Conservation (phyloP, 2,888 invertebrate genomes). For the Pammene aurita region DNA sequence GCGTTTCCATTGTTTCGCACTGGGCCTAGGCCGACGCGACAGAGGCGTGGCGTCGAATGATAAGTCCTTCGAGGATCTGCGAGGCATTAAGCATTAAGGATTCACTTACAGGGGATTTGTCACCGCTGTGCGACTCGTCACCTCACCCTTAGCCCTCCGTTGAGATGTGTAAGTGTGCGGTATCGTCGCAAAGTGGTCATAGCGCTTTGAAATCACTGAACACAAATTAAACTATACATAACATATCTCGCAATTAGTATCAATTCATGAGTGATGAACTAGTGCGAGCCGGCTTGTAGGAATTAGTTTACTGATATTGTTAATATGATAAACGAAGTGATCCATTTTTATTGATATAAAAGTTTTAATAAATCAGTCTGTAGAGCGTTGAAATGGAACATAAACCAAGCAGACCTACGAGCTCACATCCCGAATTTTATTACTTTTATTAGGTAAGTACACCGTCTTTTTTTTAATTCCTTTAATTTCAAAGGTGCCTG, state of each 20-base stretch:
- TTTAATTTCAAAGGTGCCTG: too few relatives aligned
- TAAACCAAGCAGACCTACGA: too few relatives aligned
- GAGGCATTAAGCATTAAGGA: slow-evolving; percentile 53
- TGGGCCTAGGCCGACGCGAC: neutral
- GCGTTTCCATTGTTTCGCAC: slow-evolving; percentile 29
- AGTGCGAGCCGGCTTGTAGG: neutral
- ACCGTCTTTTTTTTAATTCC: too few relatives aligned
- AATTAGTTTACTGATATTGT: neutral
- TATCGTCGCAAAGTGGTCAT: neutral
- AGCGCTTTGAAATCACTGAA: neutral
- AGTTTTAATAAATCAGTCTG: too few relatives aligned
- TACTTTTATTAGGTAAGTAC: too few relatives aligned
- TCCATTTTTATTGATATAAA: too few relatives aligned
- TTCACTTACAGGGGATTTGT: slow-evolving; percentile 62
- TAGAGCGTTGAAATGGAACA: too few relatives aligned
- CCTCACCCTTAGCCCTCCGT: slow-evolving; percentile 40
- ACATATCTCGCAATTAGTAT: neutral
- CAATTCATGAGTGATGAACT: neutral
- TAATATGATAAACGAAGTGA: neutral
- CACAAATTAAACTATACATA: slow-evolving; percentile 1
- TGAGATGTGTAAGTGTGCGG: neutral
- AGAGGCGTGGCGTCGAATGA: slow-evolving; percentile 51
- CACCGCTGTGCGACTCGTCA: slow-evolving; percentile 37
- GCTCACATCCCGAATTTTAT: too few relatives aligned
- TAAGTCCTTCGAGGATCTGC: slow-evolving; percentile 53